Conservation (phyloP, 2,797 vertebrate genomes). For the Masticophis lateralis region DNA sequence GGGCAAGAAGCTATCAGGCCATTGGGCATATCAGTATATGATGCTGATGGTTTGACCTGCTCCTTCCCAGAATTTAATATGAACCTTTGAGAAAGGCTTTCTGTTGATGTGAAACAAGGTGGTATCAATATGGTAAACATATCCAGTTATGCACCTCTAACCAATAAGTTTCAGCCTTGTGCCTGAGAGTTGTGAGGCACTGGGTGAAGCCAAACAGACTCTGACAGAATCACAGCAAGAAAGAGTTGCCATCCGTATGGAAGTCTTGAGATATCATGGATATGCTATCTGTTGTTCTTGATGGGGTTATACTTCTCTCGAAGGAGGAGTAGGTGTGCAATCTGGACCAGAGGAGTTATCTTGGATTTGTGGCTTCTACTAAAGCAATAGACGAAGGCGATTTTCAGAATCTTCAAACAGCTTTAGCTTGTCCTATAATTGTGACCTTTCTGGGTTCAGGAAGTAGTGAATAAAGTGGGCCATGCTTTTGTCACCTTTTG, state of each 20-base stretch:
- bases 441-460: not conserved
- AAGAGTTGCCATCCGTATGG: not conserved
- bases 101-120: not conserved
- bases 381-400: not conserved
- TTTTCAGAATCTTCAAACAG: not conserved
- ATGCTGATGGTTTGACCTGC: not conserved
- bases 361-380: not conserved
- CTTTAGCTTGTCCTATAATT: not conserved
- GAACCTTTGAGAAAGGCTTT: not conserved
- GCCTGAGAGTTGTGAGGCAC: not conserved
- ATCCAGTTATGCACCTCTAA: not conserved
- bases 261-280: not conserved
- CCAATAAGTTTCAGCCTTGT: not conserved
- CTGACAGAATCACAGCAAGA: not conserved
- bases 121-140: not conserved
- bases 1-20: not conserved
- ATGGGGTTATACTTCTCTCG: not conserved
- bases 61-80: not conserved
- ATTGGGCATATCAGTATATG: not conserved
- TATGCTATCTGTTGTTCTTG: not conserved
- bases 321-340: not conserved
- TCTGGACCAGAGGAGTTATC: not conserved
- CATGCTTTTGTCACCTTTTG: not conserved
- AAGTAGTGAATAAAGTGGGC: not conserved
- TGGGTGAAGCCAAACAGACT: not conserved